phyloP scores from a whole-genome alignment of 2,888 invertebrate genomes.

The Charanyca ferruginea region DNA sequence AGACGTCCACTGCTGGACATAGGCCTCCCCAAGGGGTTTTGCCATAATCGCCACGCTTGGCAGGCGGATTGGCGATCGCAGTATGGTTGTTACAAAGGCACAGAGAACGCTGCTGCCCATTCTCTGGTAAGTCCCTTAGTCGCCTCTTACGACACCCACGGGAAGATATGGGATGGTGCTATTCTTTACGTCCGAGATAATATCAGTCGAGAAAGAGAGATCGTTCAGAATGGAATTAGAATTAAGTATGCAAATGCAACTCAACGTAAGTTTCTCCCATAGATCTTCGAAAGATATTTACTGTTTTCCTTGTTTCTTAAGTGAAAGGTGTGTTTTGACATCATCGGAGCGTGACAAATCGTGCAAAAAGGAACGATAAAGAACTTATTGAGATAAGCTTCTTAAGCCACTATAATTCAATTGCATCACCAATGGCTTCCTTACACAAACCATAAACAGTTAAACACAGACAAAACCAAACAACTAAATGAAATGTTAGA shows the following conservation, averaged over 20 bases:
- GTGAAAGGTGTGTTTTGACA: neutral
- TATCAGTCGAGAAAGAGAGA: constrained; percentile 34
- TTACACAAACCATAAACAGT: neutral
- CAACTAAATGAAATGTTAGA: constrained; percentile 41
- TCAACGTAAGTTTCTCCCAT: constrained; percentile 5
- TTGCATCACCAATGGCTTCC: constrained; percentile 12
- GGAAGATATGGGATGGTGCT: too few species aligned
- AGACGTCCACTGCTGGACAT: too few species aligned
- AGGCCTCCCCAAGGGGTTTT: too few species aligned
- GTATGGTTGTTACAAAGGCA: too few species aligned
- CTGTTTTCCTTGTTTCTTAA: constrained; percentile 9
- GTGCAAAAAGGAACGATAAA: neutral
- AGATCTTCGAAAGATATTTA: constrained; percentile 2
- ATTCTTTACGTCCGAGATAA: too few species aligned
- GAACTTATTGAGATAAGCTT: neutral
- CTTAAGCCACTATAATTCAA: neutral
- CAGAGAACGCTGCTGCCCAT: too few species aligned
- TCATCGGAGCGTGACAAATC: neutral
- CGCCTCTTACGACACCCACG: too few species aligned
- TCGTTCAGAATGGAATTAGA: constrained; percentile 22
- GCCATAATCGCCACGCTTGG: too few species aligned
- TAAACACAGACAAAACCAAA: constrained; percentile 29
- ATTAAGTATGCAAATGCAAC: constrained; percentile 36
- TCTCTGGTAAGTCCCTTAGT: too few species aligned
- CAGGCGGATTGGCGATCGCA: too few species aligned